phyloP scores from a whole-genome alignment of 1,140 invertebrate genomes.

The Procambarus virginalis region DNA sequence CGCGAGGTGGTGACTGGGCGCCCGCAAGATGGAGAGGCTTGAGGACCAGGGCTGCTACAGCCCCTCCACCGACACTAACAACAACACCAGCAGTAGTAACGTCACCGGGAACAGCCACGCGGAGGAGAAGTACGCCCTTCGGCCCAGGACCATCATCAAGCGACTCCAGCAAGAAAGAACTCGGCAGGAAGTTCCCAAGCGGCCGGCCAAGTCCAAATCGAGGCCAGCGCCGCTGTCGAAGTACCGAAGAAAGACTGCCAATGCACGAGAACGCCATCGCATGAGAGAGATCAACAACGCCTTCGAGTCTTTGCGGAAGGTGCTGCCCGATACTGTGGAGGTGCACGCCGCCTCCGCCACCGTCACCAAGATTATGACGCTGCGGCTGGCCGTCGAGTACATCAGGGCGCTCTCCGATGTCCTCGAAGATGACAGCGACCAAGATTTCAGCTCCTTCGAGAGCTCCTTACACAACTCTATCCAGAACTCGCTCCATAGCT shows the following conservation, averaged over 20 bases:
- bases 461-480: conserved; percentile 13
- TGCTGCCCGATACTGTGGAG: conserved; percentile 79
- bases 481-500: conserved; percentile 15
- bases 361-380: conserved; percentile 49
- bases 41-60: background rate
- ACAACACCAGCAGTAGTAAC: background rate
- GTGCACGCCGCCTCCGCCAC: conserved; percentile 31
- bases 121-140: conserved; percentile 40
- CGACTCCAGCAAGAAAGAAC: conserved; percentile 35
- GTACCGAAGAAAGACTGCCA: conserved; percentile 90
- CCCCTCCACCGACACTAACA: background rate
- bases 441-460: background rate
- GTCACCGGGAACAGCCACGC: background rate
- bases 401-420: conserved; percentile 36
- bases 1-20: background rate
- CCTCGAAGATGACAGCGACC: conserved; percentile 30
- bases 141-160: conserved; percentile 33
- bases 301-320: conserved; percentile 84
- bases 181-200: conserved; percentile 29
- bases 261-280: conserved; percentile 86
- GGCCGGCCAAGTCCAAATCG: conserved; percentile 42
- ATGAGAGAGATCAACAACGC: conserved; percentile 92
- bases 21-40: background rate
- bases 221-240: conserved; percentile 75
- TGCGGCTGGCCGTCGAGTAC: conserved; percentile 40